Conservation (phyloP, 2,113 vertebrate species). For the mouse (Mus musculus) region GRCm39 chr7:118805001-118805500, state of each 20-base stretch:
- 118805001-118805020: no score
- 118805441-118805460: neutral
- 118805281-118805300: neutral
- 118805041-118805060: no score
- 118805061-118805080: no score
- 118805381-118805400: neutral
- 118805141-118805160: no score
- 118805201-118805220: neutral
- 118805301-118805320: neutral
- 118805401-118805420: neutral
- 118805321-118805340: neutral
- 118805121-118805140: no score
- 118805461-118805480: neutral
- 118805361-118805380: neutral
- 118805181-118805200: neutral
- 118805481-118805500: neutral
- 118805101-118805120: no score
- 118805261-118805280: neutral
- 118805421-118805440: neutral
- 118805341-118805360: neutral
- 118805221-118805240: neutral
- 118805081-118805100: no score
- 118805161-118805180: neutral
- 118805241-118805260: neutral
- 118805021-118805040: no score